Base-by-base conservation (phyloP, 2,113 vertebrate species). In the Fulica atra region DNA sequence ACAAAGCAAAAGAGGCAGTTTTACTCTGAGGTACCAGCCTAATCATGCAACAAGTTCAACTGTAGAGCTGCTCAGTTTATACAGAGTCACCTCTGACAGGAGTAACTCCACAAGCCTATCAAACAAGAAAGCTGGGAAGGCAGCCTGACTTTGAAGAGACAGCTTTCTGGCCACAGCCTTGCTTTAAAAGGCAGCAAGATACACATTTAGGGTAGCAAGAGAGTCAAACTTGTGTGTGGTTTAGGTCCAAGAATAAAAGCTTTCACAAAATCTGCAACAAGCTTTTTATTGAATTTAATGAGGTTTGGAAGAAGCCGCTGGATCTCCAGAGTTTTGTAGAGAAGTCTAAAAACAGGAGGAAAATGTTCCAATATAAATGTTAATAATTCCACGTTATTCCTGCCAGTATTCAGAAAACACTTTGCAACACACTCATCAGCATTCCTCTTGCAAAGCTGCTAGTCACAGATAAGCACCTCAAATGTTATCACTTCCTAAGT, bases 391-490 rank as follows among this genome's bases (percentile, higher is more conserved):
- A 1, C 60, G 74, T 59, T 11, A 24, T 36, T 57, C 68, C 54
- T 84, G 95, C 80, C 89, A 86, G 92, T 24, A 54, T 40, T 64
- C 56, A 40, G 48, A 54, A 25, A 54, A 40, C 54, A 56, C 65
- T 85, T 65, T n/a, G 35, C 1, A 7, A 87, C 44, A 15, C 6
- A 2, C 89, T 68, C 87, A 38, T 70, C 81, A 44, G 56, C 73
- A 80, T 92, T 97, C 89, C 94, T 92, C 84, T 20, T n/a, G 46
- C 77, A 31, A 13, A 93, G 92, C 97, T 98, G 97, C 51, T 23
- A 14, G 36, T 9, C 86, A 54, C 38, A 96, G 97, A 98, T 98
- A 98, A 98, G 96, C 69, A 92, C 91, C 94, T 87, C 72, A 42
- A 95, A 14, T 11, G 51, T 82, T 96, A 97, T 93, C 95, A 63